Evolutionary conservation across 2,113 vertebrate species (phyloP).

Genomic region (Carassius gibelio): DNA sequence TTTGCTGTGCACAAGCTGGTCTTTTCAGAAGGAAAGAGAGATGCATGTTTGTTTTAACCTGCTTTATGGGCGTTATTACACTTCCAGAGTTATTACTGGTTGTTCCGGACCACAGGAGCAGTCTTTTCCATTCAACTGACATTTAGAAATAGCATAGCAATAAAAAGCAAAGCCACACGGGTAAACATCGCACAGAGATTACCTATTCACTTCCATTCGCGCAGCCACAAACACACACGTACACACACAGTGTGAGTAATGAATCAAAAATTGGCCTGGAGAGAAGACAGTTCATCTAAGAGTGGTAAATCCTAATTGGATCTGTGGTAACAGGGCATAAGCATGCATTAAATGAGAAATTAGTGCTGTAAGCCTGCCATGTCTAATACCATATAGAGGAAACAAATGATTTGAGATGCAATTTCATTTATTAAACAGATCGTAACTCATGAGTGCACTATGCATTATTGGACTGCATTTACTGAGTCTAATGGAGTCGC

Average conservation of each 20-base stretch:
- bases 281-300: conserved; percentile 65
- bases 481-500: conserved; percentile 55
- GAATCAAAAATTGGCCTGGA: conserved; percentile 59
- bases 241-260: conserved; percentile 57
- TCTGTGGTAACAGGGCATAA: conserved; percentile 64
- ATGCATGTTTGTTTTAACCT: neutral
- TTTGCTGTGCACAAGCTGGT: neutral
- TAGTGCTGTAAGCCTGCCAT: conserved; percentile 52
- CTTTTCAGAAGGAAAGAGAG: neutral
- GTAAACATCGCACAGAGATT: conserved; percentile 29
- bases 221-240: conserved; percentile 38
- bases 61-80: conserved; percentile 15
- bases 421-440: conserved; percentile 54
- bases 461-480: conserved; percentile 49
- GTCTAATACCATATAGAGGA: conserved; percentile 52
- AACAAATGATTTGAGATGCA: conserved; percentile 55
- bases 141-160: conserved; percentile 58
- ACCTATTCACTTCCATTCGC: conserved; percentile 11
- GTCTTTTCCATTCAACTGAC: conserved; percentile 26
- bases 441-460: conserved; percentile 27
- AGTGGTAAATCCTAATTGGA: conserved; percentile 71
- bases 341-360: conserved; percentile 65
- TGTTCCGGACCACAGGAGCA: conserved; percentile 32
- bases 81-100: conserved; percentile 32
- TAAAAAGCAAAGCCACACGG: conserved; percentile 52